Base-by-base conservation (phyloP, 2,113 vertebrate genomes). In the Butorides virescens region DNA sequence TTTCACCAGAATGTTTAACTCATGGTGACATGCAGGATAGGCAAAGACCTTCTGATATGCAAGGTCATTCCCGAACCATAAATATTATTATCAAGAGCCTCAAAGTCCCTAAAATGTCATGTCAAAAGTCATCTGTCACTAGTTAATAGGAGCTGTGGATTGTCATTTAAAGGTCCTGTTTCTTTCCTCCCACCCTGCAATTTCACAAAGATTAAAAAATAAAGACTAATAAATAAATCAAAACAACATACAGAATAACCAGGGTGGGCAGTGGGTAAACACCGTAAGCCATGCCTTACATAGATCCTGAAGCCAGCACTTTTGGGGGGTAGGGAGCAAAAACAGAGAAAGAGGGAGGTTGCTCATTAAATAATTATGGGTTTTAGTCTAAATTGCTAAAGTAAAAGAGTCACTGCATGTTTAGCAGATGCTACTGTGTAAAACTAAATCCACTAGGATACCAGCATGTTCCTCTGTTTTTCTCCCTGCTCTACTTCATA, bases 301-400 rank as follows among this genome's bases (percentile, higher is more conserved):
- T 0, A 81, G 53, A 63, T 34, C 47, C 61, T 46, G 22, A 84
- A 88, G 72, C 55, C 68, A 90, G 23, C 47, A n/a, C 77, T 83
- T 76, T 67, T 39, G 11, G 17, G 21, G 39, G 42, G 63, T 39
- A 50, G 49, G 61, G 56, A 91, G 49, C 52, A 94, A 78, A 78
- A 94, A 83, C 74, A 89, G 21, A 91, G 77, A 81, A 92, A 84
- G 56, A 67, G 36, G 65, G 56, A 93, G 18, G 7, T 9, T 72
- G 19, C 77, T 96, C 83, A 96, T 96, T 94, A 96, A 97, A 88
- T 81, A 92, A 90, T 90, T 68, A 96, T 76, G 76, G 30, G 18
- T 3, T 90, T 94, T 70, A 88, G 66, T 36, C 91, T 82, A 90
- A 84, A 94, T 73, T 90, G 67, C 80, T 81, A 84, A 84, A 95